A percentile compares a stretch with the other conserved stretches of the same genome.
Evolutionary conservation across 1,140 invertebrate species (phyloP).

Genomic region (Drosophila kohkoa): DNA sequence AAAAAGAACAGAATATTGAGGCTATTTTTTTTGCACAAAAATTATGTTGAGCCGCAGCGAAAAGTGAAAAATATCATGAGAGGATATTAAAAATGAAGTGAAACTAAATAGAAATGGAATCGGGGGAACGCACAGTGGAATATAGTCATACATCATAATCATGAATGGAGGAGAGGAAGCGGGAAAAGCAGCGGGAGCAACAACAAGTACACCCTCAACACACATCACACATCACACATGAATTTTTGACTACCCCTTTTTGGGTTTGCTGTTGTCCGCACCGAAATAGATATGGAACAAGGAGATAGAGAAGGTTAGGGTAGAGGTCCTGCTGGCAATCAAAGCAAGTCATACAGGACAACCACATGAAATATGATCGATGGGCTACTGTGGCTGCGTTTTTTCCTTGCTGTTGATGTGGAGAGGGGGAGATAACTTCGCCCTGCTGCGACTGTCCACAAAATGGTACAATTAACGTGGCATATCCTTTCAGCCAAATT

Average conservation of each 20-base stretch:
- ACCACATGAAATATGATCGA: conserved; percentile 78
- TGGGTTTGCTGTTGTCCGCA: conserved; percentile 50
- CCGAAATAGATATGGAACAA: conserved; percentile 56
- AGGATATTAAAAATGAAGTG: conserved; percentile 60
- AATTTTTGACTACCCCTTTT: conserved; percentile 48
- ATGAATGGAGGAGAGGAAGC: conserved; percentile 22
- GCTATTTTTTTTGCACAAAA: conserved; percentile 49
- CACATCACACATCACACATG: conserved; percentile 11
- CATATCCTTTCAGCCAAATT: conserved; percentile 81
- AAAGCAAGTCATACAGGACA: conserved; percentile 66
- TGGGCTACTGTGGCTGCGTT: conserved; percentile 59
- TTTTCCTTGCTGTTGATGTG: not conserved
- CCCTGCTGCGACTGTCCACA: conserved; percentile 79
- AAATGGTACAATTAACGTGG: conserved; percentile 83
- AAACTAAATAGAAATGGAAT: conserved; percentile 48
- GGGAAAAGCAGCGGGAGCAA: conserved; percentile 19
- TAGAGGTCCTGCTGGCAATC: conserved; percentile 64
- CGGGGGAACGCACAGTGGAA: conserved; percentile 24
- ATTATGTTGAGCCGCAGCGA: conserved; percentile 44
- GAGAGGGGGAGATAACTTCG: conserved; percentile 10
- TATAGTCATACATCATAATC: conserved; percentile 80
- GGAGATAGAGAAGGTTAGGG: conserved; percentile 26
- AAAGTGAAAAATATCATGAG: conserved; percentile 55
- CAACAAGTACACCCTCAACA: conserved; percentile 57
- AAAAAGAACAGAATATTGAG: conserved; percentile 38